Evolutionary conservation across 2,113 vertebrate genomes (phyloP).

Genomic region (Hypanus sabinus): DNA sequence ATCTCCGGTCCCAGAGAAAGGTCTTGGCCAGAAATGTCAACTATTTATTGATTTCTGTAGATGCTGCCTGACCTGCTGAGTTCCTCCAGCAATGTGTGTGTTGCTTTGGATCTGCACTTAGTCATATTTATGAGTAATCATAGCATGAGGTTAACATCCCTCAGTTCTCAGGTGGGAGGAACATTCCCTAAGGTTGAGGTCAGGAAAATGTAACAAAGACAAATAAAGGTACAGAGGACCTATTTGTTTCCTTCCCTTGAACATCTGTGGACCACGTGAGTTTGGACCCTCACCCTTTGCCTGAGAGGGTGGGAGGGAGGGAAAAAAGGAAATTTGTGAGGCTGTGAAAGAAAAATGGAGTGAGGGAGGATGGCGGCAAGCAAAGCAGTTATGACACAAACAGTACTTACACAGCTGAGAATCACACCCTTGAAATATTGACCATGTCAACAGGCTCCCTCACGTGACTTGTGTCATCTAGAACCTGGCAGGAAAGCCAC

Average conservation of each 20-base stretch:
- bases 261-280: not conserved
- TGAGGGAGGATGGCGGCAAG: conserved; percentile 44
- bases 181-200: conserved; percentile 51
- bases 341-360: conserved; percentile 43
- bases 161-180: conserved; percentile 53
- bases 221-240: conserved; percentile 36
- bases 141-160: conserved; percentile 58
- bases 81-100: too few relatives aligned
- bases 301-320: not conserved
- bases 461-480: conserved; percentile 88
- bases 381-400: too few relatives aligned
- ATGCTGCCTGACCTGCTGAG: too few relatives aligned
- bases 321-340: not conserved
- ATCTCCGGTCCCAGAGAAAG: too few relatives aligned
- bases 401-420: conserved; percentile 50
- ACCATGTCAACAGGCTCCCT: conserved; percentile 69
- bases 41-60: too few relatives aligned
- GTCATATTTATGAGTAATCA: conserved; percentile 57
- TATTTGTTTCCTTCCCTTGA: not conserved
- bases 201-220: conserved; percentile 48
- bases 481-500: conserved; percentile 74
- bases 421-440: conserved; percentile 83
- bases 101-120: too few relatives aligned
- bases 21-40: too few relatives aligned
- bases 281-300: not conserved